A percentile compares a stretch with the other conserved stretches of the same genome.
These are phyloP conservation scores for Thereuonema tuberculata DNA, from an alignment of 1,140 invertebrate species.

Conservation along the genomic window DNA sequence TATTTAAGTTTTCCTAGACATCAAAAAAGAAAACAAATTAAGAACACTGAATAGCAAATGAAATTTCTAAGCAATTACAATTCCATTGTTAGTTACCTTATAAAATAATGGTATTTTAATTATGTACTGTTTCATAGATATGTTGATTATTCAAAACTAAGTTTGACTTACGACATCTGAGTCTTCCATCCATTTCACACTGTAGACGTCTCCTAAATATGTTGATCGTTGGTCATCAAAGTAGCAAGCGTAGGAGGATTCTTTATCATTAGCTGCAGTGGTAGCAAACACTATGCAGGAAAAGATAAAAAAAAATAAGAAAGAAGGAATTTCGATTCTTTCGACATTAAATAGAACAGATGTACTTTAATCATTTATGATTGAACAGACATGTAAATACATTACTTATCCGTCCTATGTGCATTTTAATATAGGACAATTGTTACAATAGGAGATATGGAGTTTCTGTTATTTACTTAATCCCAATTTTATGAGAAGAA, in stretches of 20 bases:
- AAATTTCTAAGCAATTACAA: background rate
- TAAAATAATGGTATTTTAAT: background rate
- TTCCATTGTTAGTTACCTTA: background rate
- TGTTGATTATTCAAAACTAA: background rate
- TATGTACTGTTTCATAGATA: background rate
- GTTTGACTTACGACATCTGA: constrained; percentile 36
- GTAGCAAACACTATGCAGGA: constrained; percentile 42
- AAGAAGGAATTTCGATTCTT: constrained; percentile 6
- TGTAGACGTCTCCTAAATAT: constrained; percentile 46
- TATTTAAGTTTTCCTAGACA: constrained; percentile 36
- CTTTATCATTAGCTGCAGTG: constrained; percentile 45
- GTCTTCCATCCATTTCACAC: constrained; percentile 53
- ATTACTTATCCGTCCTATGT: no score
- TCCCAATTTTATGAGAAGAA: no score
- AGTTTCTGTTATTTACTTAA: no score
- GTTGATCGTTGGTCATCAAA: constrained; percentile 37
- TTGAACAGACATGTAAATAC: background rate
- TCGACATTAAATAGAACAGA: constrained; percentile 1
- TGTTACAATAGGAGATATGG: no score
- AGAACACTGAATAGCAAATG: background rate
- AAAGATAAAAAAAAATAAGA: no score
- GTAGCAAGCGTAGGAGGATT: constrained; percentile 48
- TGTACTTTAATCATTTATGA: constrained; percentile 1
- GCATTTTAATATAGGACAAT: no score
- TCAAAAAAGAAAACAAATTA: background rate